Conservation (phyloP, 2,113 vertebrate genomes). For the Burhinus bistriatus region DNA sequence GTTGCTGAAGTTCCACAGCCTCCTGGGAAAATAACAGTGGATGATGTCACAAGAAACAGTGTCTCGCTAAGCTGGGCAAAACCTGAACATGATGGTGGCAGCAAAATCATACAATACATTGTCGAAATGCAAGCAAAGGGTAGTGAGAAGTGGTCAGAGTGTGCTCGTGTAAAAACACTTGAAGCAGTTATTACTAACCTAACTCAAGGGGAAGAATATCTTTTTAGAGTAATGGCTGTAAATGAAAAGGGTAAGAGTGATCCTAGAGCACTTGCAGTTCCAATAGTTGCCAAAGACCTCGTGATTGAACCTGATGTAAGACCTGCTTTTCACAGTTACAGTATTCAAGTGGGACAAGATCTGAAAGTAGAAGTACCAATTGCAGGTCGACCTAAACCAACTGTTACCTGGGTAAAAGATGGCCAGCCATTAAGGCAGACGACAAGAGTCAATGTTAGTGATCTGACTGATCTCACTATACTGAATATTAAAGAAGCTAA, state of each 20-base stretch:
- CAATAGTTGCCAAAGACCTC: conserved; percentile 91
- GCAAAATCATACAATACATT: conserved; percentile 93
- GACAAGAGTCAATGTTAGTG: conserved; percentile 87
- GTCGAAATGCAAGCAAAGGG: conserved; percentile 95
- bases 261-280: conserved; percentile 89
- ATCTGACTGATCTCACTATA: conserved; percentile 78
- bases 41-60: conserved; percentile 93
- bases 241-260: conserved; percentile 98
- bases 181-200: conserved; percentile 88
- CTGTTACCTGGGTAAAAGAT: conserved; percentile 90
- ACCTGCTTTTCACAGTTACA: conserved; percentile 91
- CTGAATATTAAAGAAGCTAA: conserved; percentile 91
- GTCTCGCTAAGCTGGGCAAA: conserved; percentile 94
- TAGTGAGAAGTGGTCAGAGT: conserved; percentile 91
- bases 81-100: conserved; percentile 96
- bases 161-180: conserved; percentile 90
- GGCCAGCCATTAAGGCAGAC: conserved; percentile 88
- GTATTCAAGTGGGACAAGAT: conserved; percentile 90
- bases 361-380: conserved; percentile 89
- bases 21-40: conserved; percentile 90
- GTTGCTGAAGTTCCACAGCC: conserved; percentile 95
- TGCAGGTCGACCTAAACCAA: conserved; percentile 92
- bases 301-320: conserved; percentile 93
- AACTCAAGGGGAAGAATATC: conserved; percentile 91
- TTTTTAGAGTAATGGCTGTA: conserved; percentile 92